phyloP scores from a whole-genome alignment of 1,140 invertebrate genomes.

The Eupeodes corollae region DNA sequence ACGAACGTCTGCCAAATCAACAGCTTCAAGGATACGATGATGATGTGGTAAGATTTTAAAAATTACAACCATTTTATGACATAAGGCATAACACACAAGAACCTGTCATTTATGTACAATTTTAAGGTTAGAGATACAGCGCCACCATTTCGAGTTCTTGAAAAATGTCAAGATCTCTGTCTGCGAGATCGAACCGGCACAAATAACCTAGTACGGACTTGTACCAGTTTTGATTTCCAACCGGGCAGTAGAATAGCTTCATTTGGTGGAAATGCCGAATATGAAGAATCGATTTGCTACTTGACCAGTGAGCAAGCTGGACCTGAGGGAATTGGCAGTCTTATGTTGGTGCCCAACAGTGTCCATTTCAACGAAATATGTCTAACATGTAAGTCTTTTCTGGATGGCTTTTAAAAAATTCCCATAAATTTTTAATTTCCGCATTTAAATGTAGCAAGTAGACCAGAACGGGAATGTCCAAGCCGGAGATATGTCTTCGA shows the following conservation, averaged over 20 bases:
- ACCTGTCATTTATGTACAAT: not conserved
- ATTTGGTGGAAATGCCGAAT: conserved; percentile 68
- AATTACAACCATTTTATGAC: not conserved
- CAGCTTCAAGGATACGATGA: conserved; percentile 80
- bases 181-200: conserved; percentile 64
- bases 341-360: conserved; percentile 74
- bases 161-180: conserved; percentile 77
- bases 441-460: conserved; percentile 50
- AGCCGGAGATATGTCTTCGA: conserved; percentile 79
- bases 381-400: conserved; percentile 60
- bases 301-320: conserved; percentile 69
- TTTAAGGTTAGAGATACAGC: conserved; percentile 60
- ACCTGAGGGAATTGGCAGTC: conserved; percentile 73
- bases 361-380: conserved; percentile 85
- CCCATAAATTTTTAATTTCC: not conserved
- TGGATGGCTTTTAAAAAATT: not conserved
- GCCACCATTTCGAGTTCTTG: conserved; percentile 71
- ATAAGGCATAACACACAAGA: not conserved
- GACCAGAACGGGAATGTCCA: conserved; percentile 75
- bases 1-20: conserved; percentile 77
- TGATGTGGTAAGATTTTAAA: conserved; percentile 57
- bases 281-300: conserved; percentile 83
- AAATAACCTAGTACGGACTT: conserved; percentile 68
- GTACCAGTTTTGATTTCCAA: conserved; percentile 81
- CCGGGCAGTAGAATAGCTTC: conserved; percentile 72